Base-by-base conservation (phyloP, 2,888 invertebrate genomes). In the Acanthosoma haemorrhoidale region DNA sequence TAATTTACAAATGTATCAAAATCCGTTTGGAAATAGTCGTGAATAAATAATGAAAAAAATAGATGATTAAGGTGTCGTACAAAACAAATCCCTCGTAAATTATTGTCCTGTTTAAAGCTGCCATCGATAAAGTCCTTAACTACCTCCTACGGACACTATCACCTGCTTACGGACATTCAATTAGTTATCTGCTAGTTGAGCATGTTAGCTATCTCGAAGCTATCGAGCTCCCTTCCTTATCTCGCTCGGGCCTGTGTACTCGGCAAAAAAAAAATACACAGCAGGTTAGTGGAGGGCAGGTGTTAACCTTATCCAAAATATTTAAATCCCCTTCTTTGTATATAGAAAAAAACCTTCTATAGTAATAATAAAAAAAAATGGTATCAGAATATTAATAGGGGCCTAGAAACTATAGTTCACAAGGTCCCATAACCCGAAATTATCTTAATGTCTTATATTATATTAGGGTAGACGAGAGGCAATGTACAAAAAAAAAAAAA, bases 391-490 rank as follows among this genome's bases (percentile, higher is more conserved):
- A 64, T 64, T 64, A 64, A 64, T 64, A 64, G 64, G 39, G n/a
- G 15, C 38, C 16, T 11, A 41, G 64, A 38, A 39, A 8, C 31
- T 64, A 64, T 41, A 41, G 64, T 64, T 41, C 64, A 64, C 64
- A 64, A 36, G 36, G 61, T 16, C 16, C 34, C 36, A 21, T 36
- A 64, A 25, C 64, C 64, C 64, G 25, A 31, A 29, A 64, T 64
- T 64, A 64, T 38, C 31, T 25, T 64, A 64, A 64, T 64, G 41
- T 31, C 64, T 64, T 64, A 64, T 64, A 64, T 64, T 64, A 64
- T 64, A 64, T 64, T 64, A 29, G 41, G 25, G 38, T 18, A 39
- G 41, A 15, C 15, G 11, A 2, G 25, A 16, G 38, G 16, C 21
- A n/a, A n/a, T 38, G 29, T 29, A 41, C 15, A 64, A 64, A 64